Conservation (phyloP, 2,113 vertebrate genomes). For the Hyaena hyaena region DNA sequence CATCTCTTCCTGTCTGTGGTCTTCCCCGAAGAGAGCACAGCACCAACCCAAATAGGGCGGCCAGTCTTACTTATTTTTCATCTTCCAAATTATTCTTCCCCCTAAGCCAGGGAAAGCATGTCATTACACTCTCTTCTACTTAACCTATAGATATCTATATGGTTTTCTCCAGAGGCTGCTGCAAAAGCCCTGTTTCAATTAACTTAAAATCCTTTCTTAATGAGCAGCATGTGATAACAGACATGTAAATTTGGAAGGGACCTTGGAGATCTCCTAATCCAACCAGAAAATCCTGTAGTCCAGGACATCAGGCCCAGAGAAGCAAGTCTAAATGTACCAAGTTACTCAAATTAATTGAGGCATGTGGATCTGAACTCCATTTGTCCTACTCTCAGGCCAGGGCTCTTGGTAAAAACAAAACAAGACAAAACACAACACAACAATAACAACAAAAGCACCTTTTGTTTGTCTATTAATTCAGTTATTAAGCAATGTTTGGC, state of each 20-base stretch:
- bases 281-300: conserved; percentile 20
- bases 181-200: conserved; percentile 67
- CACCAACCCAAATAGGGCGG: not conserved
- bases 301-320: not conserved
- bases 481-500: not conserved
- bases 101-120: conserved; percentile 9
- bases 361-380: not conserved
- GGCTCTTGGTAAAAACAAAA: not conserved
- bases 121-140: not conserved
- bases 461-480: not conserved
- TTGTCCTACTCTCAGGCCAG: not conserved
- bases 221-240: conserved; percentile 58
- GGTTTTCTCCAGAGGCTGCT: conserved; percentile 54
- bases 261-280: conserved; percentile 53
- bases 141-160: conserved; percentile 68
- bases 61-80: conserved; percentile 73
- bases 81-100: conserved; percentile 53
- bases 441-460: not conserved
- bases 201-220: conserved; percentile 59
- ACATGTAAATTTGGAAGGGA: not conserved
- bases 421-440: not conserved
- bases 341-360: not conserved
- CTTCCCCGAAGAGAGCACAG: conserved; percentile 22
- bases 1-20: not conserved
- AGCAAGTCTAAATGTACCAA: not conserved